Percentiles rank a stretch among this genome's conserved stretches.
phyloP scores from a whole-genome alignment of 2,797 vertebrate genomes.

The Microctenopoma steveboyesi region DNA sequence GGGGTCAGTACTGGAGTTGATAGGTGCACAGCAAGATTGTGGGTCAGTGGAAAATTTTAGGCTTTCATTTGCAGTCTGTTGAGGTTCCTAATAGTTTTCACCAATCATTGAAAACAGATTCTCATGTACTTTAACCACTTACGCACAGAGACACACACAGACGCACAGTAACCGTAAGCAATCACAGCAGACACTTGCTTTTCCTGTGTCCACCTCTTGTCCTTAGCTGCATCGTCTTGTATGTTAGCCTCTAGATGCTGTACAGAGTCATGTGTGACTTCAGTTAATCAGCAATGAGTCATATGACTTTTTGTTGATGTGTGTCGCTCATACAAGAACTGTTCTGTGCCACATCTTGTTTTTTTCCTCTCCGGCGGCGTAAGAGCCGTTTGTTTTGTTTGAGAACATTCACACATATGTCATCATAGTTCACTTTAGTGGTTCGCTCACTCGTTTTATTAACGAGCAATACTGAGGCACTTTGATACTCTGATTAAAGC shows the following conservation, averaged over 20 bases:
- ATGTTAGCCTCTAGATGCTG: conserved; percentile 65
- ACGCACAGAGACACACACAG: conserved; percentile 36
- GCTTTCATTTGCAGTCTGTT: conserved; percentile 62
- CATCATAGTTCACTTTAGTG: conserved; percentile 13
- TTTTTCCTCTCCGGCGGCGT: conserved; percentile 21
- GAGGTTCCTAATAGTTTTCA: conserved; percentile 62
- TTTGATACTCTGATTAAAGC: conserved; percentile 43
- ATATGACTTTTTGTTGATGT: conserved; percentile 29
- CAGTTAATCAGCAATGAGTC: conserved; percentile 29
- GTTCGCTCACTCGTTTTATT: conserved; percentile 22
- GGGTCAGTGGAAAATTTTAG: conserved; percentile 35
- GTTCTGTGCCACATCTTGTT: conserved; percentile 35
- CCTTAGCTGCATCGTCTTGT: conserved; percentile 54
- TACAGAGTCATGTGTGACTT: conserved; percentile 54
- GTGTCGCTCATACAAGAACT: conserved; percentile 23
- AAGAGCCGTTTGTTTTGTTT: conserved; percentile 43
- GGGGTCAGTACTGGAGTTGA: conserved; percentile 35
- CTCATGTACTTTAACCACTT: conserved; percentile 27
- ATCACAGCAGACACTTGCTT: conserved; percentile 59
- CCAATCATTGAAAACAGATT: conserved; percentile 64
- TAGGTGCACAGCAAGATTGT: conserved; percentile 42
- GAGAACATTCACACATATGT: conserved; percentile 47
- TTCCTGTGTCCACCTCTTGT: conserved; percentile 64
- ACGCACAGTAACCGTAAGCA: conserved; percentile 52
- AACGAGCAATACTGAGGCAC: conserved; percentile 46